Base-by-base conservation (phyloP, 2,888 invertebrate species). In the Heliconius sara region DNA sequence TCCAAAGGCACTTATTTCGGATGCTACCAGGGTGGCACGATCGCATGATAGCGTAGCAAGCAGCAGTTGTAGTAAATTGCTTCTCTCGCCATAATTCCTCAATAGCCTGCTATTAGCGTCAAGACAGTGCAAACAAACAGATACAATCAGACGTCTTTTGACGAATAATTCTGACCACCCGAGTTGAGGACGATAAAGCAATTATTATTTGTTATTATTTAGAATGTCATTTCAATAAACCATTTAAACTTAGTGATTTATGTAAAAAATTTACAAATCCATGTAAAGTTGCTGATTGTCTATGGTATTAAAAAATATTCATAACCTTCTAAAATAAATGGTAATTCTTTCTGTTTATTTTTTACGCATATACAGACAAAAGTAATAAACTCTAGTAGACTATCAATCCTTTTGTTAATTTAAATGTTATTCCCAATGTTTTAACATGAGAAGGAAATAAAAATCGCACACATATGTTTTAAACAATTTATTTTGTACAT, bases 121-220 rank as follows among this genome's bases (percentile, higher is more conserved):
- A 84, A 83, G 87, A 88, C 91, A 91, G 91, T 90, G 90, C 92
- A 93, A 94, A 94, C 92, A 93, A 90, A 91, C 88, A 84, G 84
- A 87, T 83, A 84, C 86, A 89, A 90, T 91, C 88, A 89, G 87
- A 89, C 85, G 80, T 85, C 85, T 87, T 86, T 88, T 90, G 89
- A 91, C 88, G 88, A 90, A 92, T 91, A 88, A 88, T 86, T 84
- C 78, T 85, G 92, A 91, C 92, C 92, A 92, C 92, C 91, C 85
- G 83, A 83, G 80, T 67, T 39, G 80, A 16, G 13, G 4, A 16
- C 34, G 43, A 34, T 68, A 57, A 52, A 66, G 22, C 10, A 72
- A 66, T 73, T 73, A 70, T 22, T 39, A 10, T 68, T 3, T 43
- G n/a, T 4, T 22, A 25, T 70, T 25, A 25, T 70, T 25, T 25